Percentiles rank a stretch among this genome's conserved stretches.
Evolutionary conservation across 1,140 invertebrate genomes (phyloP).

Genomic region (Paraescarpia echinospica): DNA sequence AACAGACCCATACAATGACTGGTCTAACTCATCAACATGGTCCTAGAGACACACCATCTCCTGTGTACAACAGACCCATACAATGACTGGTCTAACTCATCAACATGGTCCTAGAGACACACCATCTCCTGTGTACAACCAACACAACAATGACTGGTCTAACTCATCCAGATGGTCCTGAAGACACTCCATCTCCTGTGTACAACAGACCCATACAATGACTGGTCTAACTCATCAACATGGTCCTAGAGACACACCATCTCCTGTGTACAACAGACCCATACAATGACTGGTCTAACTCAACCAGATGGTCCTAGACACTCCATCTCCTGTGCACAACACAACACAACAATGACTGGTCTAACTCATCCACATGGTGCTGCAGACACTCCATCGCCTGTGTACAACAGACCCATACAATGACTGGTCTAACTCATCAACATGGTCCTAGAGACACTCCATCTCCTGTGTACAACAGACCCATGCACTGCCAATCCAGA

Average conservation of each 20-base stretch:
- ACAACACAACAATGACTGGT: no score
- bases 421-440: no score
- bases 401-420: conserved; percentile 32
- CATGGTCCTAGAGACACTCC: no score
- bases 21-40: conserved; percentile 72
- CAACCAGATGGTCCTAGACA: conserved; percentile 90
- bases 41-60: conserved; percentile 90
- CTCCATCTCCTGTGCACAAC: conserved; percentile 65
- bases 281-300: conserved; percentile 48
- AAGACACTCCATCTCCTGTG: conserved; percentile 79
- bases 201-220: neutral
- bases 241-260: conserved; percentile 93
- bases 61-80: conserved; percentile 37
- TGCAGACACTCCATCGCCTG: conserved; percentile 90
- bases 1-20: neutral
- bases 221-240: conserved; percentile 67
- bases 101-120: conserved; percentile 91
- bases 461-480: neutral
- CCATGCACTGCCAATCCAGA: neutral
- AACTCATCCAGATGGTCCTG: conserved; percentile 84
- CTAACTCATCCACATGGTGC: conserved; percentile 76
- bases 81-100: conserved; percentile 60
- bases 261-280: conserved; percentile 50
- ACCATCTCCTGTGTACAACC: conserved; percentile 65
- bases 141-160: neutral